phyloP scores from a whole-genome alignment of 2,888 invertebrate genomes.

The Xylota sylvarum region DNA sequence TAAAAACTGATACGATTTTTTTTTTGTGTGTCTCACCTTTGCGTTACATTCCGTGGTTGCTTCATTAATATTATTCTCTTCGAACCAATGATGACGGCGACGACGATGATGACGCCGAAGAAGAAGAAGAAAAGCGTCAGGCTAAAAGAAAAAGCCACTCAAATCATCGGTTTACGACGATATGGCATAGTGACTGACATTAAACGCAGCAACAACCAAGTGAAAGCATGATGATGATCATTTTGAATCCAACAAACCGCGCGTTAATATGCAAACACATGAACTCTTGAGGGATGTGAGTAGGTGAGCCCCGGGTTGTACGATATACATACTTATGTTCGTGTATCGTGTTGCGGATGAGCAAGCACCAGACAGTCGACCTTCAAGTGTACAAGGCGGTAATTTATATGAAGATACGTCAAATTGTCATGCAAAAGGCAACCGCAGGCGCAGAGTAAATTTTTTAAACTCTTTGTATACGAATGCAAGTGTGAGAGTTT shows the following conservation, averaged over 20 bases:
- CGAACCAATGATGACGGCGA: background rate
- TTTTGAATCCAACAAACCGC: constrained; percentile 4
- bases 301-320: background rate
- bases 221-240: constrained; percentile 28
- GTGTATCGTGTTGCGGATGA: background rate
- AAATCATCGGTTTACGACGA: constrained; percentile 17
- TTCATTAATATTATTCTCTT: background rate
- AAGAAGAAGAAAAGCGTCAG: background rate
- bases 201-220: background rate
- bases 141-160: constrained; percentile 3
- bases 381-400: constrained; percentile 19
- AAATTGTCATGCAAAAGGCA: constrained; percentile 3
- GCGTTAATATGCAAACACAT: constrained; percentile 16
- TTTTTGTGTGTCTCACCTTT: background rate
- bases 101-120: background rate
- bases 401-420: constrained; percentile 14
- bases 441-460: background rate
- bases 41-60: background rate
- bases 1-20: background rate
- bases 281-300: constrained; percentile 13
- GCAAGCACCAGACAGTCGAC: background rate
- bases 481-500: background rate
- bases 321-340: too few species aligned
- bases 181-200: background rate
- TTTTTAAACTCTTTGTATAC: background rate